Conservation (phyloP, 2,113 vertebrate genomes). For the Coreoperca whiteheadi region DNA sequence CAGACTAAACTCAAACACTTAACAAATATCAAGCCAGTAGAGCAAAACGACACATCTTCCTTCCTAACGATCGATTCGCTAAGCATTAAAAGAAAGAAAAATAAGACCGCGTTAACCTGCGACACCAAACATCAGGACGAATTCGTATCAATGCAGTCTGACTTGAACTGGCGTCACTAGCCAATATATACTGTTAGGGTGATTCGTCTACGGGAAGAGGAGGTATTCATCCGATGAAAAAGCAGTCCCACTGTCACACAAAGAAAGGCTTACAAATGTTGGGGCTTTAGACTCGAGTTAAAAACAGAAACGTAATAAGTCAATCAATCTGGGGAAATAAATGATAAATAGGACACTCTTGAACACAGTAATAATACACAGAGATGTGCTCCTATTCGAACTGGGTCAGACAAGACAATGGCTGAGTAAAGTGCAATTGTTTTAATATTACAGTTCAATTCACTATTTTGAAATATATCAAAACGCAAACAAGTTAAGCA, state of each 20-base stretch:
- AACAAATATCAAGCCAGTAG: not conserved
- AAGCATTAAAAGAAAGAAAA: not conserved
- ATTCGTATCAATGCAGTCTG: not conserved
- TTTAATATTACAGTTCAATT: not conserved
- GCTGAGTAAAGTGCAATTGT: not conserved
- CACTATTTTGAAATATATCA: too few species aligned
- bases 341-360: rapidly evolving
- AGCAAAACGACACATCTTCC: rapidly evolving
- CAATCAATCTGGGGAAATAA: rapidly evolving
- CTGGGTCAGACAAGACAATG: not conserved
- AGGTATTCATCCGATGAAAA: constrained; percentile 69
- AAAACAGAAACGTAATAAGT: not conserved
- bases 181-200: constrained; percentile 57
- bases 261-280: not conserved
- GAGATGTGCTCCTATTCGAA: not conserved
- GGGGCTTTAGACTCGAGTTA: rapidly evolving
- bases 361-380: rapidly evolving
- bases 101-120: constrained; percentile 52
- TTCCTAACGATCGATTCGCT: rapidly evolving
- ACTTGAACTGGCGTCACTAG: not conserved
- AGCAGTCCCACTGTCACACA: constrained; percentile 38
- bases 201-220: not conserved
- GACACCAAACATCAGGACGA: rapidly evolving
- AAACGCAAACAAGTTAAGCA: not conserved
- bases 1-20: rapidly evolving